phyloP scores from a whole-genome alignment of 1,140 invertebrate species.

The Capitella teleta region DNA sequence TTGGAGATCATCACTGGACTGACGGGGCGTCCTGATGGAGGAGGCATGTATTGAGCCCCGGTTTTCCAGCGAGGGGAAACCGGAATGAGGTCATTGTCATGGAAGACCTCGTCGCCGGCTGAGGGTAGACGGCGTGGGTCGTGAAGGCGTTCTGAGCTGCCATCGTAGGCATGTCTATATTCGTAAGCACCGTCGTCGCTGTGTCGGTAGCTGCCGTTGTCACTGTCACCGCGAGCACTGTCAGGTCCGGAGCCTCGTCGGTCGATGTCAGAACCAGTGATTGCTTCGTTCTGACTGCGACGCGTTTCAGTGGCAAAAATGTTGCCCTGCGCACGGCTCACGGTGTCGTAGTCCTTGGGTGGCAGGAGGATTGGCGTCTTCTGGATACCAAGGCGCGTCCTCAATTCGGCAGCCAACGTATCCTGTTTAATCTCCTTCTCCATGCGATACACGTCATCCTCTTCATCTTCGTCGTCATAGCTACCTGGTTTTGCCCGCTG shows the following conservation, averaged over 20 bases:
- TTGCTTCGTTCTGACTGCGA: not conserved
- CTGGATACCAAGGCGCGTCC: slow-evolving; percentile 60
- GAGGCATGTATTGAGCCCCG: not conserved
- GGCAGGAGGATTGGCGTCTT: slow-evolving; percentile 60
- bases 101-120: not conserved
- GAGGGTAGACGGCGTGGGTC: not conserved
- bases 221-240: slow-evolving; percentile 1
- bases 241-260: not conserved
- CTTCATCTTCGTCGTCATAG: slow-evolving; percentile 7
- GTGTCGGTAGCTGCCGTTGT: not conserved
- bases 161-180: not conserved
- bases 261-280: not conserved
- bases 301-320: slow-evolving; percentile 11
- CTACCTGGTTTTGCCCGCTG: slow-evolving; percentile 10
- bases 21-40: not conserved
- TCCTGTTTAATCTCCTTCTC: slow-evolving; percentile 58
- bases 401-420: slow-evolving; percentile 78
- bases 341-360: slow-evolving; percentile 77
- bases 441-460: slow-evolving; percentile 18
- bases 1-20: not conserved
- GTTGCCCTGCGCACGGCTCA: slow-evolving; percentile 65
- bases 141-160: not conserved
- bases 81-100: not conserved
- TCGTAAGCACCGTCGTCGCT: not conserved
- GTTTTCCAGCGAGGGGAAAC: not conserved